Base-by-base conservation (phyloP, 2,888 invertebrate genomes). In the Hetaerina titia region DNA sequence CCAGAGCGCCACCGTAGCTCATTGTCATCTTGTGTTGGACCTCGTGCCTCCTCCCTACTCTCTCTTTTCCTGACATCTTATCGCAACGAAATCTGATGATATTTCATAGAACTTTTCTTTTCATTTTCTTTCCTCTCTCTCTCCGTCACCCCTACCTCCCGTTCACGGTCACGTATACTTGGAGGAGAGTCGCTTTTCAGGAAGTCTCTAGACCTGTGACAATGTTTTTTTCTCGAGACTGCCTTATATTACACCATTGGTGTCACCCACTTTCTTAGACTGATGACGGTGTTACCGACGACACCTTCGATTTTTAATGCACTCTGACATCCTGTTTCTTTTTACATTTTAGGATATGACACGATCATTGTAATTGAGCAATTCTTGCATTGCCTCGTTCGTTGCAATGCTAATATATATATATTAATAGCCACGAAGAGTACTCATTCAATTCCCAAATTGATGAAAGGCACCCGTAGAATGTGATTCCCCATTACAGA, bases 21-120 rank as follows among this genome's bases (percentile, higher is more conserved):
- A 92, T 92, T 92, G 92, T 92, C 92, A 92, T 92, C 92, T 92
- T 11, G 56, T 22, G 63, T 69, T 69, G 69, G 92, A 92, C 92
- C 92, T 69, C 92, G 56, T 92, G 92, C 92, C 69, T 60, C 74
- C 22, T 63, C 45, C n/a, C 89, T 17, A 22, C 56, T 56, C 57
- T 17, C 57, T 17, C 58, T 7, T 89, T 45, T 45, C 57, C 89
- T n/a, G 22, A 11, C 64, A 69, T n/a, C 69, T 92, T 92, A 92
- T 92, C 92, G 92, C 92, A 19, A 69, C 69, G 92, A 22, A 57
- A 92, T 92, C 92, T 74, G 64, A 56, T 74, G 92, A 74, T 92
- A 92, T 74, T 92, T 92, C 69, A 69, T 90, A 45, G 90, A 9
- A 63, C n/a, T 9, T 17, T 13, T 56, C 57, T 19, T 15, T 58